Percentiles rank a stretch among this genome's conserved stretches.
phyloP scores from a whole-genome alignment of 2,888 invertebrate genomes.

The Yponomeuta sedellus region DNA sequence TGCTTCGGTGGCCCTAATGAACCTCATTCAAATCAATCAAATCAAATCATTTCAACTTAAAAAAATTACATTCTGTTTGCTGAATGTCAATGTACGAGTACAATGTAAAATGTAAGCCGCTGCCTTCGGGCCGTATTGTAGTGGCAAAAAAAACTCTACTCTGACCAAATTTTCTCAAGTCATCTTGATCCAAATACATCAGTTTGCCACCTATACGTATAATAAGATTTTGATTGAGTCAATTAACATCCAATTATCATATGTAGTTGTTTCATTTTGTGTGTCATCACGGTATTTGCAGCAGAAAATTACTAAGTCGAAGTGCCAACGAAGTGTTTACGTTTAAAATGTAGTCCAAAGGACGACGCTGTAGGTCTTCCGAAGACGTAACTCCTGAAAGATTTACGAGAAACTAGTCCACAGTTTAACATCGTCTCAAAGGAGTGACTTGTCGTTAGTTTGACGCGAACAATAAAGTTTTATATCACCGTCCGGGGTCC shows the following conservation, averaged over 20 bases:
- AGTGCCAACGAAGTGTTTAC: neutral
- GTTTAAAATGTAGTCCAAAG: neutral
- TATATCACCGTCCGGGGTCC: neutral
- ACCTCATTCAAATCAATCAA: too few relatives aligned
- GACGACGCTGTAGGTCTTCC: neutral
- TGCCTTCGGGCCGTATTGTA: too few relatives aligned
- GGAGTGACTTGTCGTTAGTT: neutral
- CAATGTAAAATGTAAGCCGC: too few relatives aligned
- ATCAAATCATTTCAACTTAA: too few relatives aligned
- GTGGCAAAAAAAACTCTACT: too few relatives aligned
- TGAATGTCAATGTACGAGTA: too few relatives aligned
- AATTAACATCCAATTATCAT: neutral
- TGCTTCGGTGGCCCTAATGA: too few relatives aligned
- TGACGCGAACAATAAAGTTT: conserved; percentile 1
- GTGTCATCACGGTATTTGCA: neutral
- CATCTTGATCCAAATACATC: too few relatives aligned
- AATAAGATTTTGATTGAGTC: too few relatives aligned
- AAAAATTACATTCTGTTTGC: too few relatives aligned
- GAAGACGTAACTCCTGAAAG: neutral
- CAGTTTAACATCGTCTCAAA: neutral
- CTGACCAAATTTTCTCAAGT: too few relatives aligned
- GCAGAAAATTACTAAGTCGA: neutral
- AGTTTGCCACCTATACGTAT: too few relatives aligned
- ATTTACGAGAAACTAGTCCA: neutral
- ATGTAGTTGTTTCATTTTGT: neutral